phyloP scores from a whole-genome alignment of 2,797 vertebrate genomes.

The Bovichtus variegatus region DNA sequence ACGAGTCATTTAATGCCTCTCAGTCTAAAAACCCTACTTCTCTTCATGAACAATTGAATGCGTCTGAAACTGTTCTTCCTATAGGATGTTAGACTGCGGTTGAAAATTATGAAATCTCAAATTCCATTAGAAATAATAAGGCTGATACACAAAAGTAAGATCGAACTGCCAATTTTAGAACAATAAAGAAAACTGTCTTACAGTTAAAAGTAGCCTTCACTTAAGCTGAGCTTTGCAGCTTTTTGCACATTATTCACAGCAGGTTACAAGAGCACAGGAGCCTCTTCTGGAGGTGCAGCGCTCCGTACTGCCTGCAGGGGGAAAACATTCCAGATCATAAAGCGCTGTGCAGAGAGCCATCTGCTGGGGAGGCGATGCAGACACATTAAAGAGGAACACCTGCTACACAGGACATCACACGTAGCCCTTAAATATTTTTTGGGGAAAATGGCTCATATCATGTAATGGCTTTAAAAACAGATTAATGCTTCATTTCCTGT shows the following conservation, averaged over 20 bases:
- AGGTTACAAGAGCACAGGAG: not conserved
- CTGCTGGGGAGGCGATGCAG: constrained; percentile 37
- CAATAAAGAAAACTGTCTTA: not conserved
- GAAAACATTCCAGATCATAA: not conserved
- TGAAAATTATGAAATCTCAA: too few species aligned
- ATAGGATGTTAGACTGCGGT: too few species aligned
- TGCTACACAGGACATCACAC: constrained; percentile 44
- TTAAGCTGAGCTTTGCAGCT: not conserved
- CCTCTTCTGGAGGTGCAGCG: not conserved
- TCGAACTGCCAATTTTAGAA: not conserved
- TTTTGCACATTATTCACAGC: not conserved
- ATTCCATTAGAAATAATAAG: not conserved
- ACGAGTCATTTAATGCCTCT: not conserved
- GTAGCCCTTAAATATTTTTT: constrained; percentile 69
- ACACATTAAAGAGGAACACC: constrained; percentile 35
- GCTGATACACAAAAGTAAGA: not conserved
- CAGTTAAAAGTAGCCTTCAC: not conserved
- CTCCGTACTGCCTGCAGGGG: constrained; percentile 47
- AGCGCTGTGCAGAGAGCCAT: constrained; percentile 35
- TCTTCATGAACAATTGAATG: not conserved
- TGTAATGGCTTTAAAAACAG: constrained; percentile 53
- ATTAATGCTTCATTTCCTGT: constrained; percentile 27
- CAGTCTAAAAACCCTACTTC: not conserved
- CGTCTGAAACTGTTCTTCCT: not conserved
- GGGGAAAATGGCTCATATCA: constrained; percentile 50